phyloP scores from a whole-genome alignment of 2,113 vertebrate species.

The Catharus minimus region DNA sequence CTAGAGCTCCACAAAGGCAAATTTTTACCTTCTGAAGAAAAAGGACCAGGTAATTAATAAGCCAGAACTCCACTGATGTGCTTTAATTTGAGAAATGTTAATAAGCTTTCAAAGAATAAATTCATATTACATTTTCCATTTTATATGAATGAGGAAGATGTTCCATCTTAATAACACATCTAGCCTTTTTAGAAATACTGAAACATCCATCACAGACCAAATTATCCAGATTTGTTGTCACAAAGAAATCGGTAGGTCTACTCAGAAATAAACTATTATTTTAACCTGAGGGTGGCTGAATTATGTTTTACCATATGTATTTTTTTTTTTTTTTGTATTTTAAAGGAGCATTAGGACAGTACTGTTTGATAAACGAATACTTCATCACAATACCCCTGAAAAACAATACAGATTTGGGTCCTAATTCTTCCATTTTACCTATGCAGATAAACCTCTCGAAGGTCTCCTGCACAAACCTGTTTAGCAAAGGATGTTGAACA shows the following conservation, averaged over 20 bases:
- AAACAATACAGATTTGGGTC: neutral
- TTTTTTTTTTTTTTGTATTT: neutral
- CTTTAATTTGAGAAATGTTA: neutral
- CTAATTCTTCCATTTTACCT: neutral
- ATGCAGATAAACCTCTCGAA: fast-evolving
- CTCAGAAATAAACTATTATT: neutral
- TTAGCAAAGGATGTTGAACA: neutral
- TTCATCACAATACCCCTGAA: neutral
- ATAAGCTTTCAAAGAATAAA: slow-evolving; percentile 16
- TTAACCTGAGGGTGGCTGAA: neutral
- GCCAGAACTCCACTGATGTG: neutral
- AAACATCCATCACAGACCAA: neutral
- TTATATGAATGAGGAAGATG: slow-evolving; percentile 32
- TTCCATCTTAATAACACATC: neutral
- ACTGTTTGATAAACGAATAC: fast-evolving
- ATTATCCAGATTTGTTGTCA: neutral
- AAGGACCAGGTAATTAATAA: neutral
- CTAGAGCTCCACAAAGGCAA: neutral
- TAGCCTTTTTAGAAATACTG: slow-evolving; percentile 22
- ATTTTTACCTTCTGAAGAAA: slow-evolving; percentile 21
- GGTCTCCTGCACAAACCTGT: neutral
- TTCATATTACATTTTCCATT: neutral
- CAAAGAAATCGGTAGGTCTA: fast-evolving
- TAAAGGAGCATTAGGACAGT: neutral
- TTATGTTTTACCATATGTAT: neutral